Evolutionary conservation across 2,113 vertebrate genomes (phyloP), one percentile per base, ranked within the genome.

Genomic region (Scolopax mira): DNA sequence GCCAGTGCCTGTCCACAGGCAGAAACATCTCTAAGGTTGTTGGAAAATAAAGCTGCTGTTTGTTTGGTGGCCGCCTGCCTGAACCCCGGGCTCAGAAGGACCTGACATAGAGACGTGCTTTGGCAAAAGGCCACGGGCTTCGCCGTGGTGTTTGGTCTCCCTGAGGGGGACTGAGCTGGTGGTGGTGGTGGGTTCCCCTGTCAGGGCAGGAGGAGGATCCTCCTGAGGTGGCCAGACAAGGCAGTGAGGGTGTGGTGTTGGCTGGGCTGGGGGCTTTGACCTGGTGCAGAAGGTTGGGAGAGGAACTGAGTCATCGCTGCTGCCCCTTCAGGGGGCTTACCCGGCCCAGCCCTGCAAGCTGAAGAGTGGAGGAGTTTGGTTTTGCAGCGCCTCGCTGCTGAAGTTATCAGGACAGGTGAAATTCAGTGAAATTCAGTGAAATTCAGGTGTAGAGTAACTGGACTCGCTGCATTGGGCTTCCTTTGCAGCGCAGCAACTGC

Each of bases 381-480:
- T 57, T 49, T 30, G 27, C 39, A 27, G 23, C 3, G 18, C 42
- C 42, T 18, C 42, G 14, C 17, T 44, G 42, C 42, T 44, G 18
- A 44, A 78, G 58, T 18, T 10, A 73, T 28, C 0, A 0, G 64
- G n/a, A n/a, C n/a, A n/a, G n/a, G n/a, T n/a, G n/a, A n/a, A n/a
- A n/a, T n/a, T n/a, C n/a, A n/a, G n/a, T n/a, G n/a, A n/a, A n/a
- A n/a, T n/a, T n/a, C n/a, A n/a, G n/a, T n/a, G n/a, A n/a, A n/a
- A n/a, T n/a, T n/a, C 33, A 6, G 41, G 30, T 4, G 8, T 9
- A 12, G 7, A 5, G 8, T 35, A 44, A 33, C 6, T 64, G 54
- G 25, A 24, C 8, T 37, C 19, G 22, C 55, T 66, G 51, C 41
- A 5, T 11, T 31, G 9, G 30, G 14, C 67, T 30, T 3, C 0